A percentile compares a stretch with the other conserved stretches of the same genome.
These are phyloP conservation scores for Indicator indicator DNA, from an alignment of 2,113 vertebrate species.

Conservation along the genomic window DNA sequence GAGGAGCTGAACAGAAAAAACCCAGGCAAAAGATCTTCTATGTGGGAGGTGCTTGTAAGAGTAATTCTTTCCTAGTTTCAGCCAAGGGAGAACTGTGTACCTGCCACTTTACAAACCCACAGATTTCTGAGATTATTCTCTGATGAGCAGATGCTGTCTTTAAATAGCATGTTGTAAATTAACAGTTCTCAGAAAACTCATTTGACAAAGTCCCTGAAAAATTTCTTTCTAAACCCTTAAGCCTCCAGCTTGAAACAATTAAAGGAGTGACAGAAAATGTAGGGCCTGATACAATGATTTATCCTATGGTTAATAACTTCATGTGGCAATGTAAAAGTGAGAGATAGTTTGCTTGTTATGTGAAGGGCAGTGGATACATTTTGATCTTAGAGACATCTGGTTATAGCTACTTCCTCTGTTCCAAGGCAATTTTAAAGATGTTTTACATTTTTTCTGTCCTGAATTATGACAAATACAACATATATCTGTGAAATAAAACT, in stretches of 20 bases:
- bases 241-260: neutral
- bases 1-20: constrained; percentile 18
- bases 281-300: neutral
- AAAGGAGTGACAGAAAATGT: neutral
- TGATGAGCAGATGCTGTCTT: constrained; percentile 45
- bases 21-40: neutral
- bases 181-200: constrained; percentile 12
- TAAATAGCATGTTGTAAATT: constrained; percentile 38
- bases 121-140: constrained; percentile 56
- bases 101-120: constrained; percentile 59
- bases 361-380: neutral
- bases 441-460: neutral
- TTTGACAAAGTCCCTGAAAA: neutral
- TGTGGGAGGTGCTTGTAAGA: constrained; percentile 13
- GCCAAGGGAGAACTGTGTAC: constrained; percentile 41
- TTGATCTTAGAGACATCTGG: neutral
- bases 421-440: neutral
- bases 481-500: neutral
- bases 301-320: neutral
- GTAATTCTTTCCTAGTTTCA: constrained; percentile 44
- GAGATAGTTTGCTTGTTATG: neutral
- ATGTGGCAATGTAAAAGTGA: neutral
- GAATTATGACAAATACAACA: neutral
- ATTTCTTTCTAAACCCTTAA: constrained; percentile 6
- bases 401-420: neutral